Percentiles rank a stretch among this genome's conserved stretches.
Conservation (phyloP, 2,797 vertebrate species). For the Philypnodon macrostomus region DNA sequence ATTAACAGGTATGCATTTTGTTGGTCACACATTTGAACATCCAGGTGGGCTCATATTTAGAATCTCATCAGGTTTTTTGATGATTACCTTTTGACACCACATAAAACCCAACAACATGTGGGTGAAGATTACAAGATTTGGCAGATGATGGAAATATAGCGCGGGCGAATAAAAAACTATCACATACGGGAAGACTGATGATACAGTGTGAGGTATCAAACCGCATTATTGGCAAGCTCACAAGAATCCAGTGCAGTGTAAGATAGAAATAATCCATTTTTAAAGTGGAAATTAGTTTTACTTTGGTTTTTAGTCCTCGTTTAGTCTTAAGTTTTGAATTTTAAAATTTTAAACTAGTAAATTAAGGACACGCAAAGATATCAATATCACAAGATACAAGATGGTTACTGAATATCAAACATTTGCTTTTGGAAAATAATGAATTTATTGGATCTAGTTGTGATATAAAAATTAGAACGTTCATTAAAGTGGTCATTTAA, state of each 20-base stretch:
- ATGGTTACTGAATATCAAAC: too few species aligned
- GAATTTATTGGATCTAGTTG: too few species aligned
- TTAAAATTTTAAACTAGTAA: too few species aligned
- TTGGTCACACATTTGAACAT: conserved; percentile 46
- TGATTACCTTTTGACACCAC: conserved; percentile 69
- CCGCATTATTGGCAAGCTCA: conserved; percentile 27
- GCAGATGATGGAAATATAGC: conserved; percentile 59
- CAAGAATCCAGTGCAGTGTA: conserved; percentile 21
- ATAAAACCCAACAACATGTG: conserved; percentile 60
- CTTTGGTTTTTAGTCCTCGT: too few species aligned
- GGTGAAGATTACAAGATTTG: conserved; percentile 62
- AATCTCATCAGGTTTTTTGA: conserved; percentile 52
- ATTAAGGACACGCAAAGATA: too few species aligned
- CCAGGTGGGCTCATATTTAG: conserved; percentile 58
- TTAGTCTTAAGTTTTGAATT: too few species aligned
- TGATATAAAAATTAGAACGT: too few species aligned
- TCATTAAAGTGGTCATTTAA: too few species aligned
- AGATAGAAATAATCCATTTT: conserved; percentile 23
- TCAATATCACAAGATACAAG: too few species aligned
- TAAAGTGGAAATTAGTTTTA: conserved; percentile 16
- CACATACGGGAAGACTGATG: conserved; percentile 36
- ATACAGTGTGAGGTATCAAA: conserved; percentile 27
- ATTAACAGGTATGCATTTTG: conserved; percentile 51
- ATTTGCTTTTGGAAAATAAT: too few species aligned
- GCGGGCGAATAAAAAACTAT: conserved; percentile 55